Percentiles rank a stretch among this genome's conserved stretches.
Conservation (phyloP, 2,888 invertebrate species). For the Netelia melanura region DNA sequence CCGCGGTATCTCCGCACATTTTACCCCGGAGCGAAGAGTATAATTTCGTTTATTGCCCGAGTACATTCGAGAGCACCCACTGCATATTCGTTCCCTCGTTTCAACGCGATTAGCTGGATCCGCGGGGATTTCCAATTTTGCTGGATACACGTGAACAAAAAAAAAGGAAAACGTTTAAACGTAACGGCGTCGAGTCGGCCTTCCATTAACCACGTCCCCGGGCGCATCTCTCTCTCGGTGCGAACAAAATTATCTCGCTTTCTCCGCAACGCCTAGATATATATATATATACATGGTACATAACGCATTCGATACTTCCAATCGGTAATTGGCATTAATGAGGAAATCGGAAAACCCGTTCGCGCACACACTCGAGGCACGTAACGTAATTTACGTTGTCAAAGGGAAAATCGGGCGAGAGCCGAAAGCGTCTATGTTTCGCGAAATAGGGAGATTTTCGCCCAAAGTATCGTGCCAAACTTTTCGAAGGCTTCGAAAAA, state of each 20-base stretch:
- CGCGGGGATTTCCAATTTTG: not conserved
- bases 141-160: not conserved
- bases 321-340: constrained; percentile 49
- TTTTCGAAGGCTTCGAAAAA: too few species aligned
- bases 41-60: constrained; percentile 58
- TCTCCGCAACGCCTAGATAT: not conserved
- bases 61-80: constrained; percentile 20
- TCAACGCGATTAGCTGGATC: not conserved
- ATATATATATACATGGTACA: not conserved
- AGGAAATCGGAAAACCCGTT: constrained; percentile 37
- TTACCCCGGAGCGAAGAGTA: constrained; percentile 6
- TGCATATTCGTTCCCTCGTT: constrained; percentile 2
- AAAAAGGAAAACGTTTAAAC: constrained; percentile 4
- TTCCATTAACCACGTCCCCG: not conserved
- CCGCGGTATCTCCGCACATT: constrained; percentile 45
- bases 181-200: not conserved
- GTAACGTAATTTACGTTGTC: constrained; percentile 20
- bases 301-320: not conserved
- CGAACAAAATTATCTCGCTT: not conserved
- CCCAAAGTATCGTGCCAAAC: too few species aligned
- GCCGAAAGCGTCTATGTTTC: too few species aligned
- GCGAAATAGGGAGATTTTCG: too few species aligned
- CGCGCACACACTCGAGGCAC: constrained; percentile 14
- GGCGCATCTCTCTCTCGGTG: not conserved
- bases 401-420: constrained; percentile 9